Base-by-base conservation (phyloP, 2,888 invertebrate species). In the Trichopria drosophilae region DNA sequence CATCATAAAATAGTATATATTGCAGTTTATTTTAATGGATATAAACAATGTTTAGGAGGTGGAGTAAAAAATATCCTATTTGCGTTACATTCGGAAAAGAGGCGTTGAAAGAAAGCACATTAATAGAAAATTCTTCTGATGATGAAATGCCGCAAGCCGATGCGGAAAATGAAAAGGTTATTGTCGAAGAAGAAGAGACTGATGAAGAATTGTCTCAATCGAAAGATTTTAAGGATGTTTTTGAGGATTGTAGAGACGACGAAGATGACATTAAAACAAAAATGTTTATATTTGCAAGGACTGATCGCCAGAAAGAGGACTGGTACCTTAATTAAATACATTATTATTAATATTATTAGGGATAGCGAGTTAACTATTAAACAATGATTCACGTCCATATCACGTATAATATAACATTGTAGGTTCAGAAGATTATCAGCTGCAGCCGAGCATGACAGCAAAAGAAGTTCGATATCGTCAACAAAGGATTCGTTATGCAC, bases 31-130 rank as follows among this genome's bases (percentile, higher is more conserved):
- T n/a, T n/a, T n/a, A n/a, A n/a, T n/a, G n/a, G n/a, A n/a, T n/a
- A n/a, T n/a, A n/a, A n/a, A n/a, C n/a, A n/a, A n/a, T n/a, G n/a
- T 43, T 6, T 28, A 86, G 87, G 68, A 81, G 84, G 64, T 95
- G 93, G 93, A 92, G 90, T 76, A 91, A 93, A 75, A 94, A 94
- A 73, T 95, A 94, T 76, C 95, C 95, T 0, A 90, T 95, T 63
- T 90, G 90, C 71, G 78, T 93, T 36, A 78, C 81, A 20, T 72
- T 87, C 49, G 80, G 75, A 62, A 83, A 76, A 47, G 65, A 66
- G 45, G 66, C 66, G 57, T 65, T 66, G 60, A 73, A 64, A 18
- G 70, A 72, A 34, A 64, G 53, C 35, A 58, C 56, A 6, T 48
- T 55, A 5, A 32, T 73, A 18, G 68, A 68, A 29, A 74, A 73